Evolutionary conservation across 2,888 invertebrate species (phyloP).

Genomic region (Agelastica alni): DNA sequence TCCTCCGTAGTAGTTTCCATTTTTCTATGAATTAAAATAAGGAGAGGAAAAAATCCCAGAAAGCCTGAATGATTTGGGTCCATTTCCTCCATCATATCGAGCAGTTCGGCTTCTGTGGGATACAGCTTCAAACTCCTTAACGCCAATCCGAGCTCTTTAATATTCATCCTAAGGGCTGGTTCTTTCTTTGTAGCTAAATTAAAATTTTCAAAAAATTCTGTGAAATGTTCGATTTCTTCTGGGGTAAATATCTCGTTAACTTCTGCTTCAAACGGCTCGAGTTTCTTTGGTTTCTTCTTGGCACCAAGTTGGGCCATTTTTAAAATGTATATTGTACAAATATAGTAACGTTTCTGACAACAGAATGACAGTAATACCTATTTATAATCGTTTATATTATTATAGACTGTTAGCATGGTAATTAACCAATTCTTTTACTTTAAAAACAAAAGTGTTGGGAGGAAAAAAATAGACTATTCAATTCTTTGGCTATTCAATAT

Average conservation of each 20-base stretch:
- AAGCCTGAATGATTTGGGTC: conserved; percentile 12
- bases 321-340: no score
- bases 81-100: conserved; percentile 12
- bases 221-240: conserved; percentile 3
- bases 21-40: conserved; percentile 7
- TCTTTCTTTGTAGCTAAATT: conserved; percentile 4
- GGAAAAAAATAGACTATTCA: no score
- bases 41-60: conserved; percentile 7
- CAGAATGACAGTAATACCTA: no score
- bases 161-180: conserved; percentile 10
- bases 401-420: no score
- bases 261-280: background rate
- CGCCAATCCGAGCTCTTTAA: conserved; percentile 1
- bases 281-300: conserved; percentile 2
- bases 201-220: conserved; percentile 3
- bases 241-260: background rate
- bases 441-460: no score
- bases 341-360: no score
- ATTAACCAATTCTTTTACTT: no score
- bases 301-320: background rate
- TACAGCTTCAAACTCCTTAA: conserved; percentile 14
- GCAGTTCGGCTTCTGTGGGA: conserved; percentile 11
- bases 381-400: no score
- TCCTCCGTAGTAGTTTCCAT: conserved; percentile 7
- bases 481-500: no score